Evolutionary conservation across 1,140 invertebrate species (phyloP), one percentile per base, ranked within the genome.

Genomic region (Drosophila subobscura): DNA sequence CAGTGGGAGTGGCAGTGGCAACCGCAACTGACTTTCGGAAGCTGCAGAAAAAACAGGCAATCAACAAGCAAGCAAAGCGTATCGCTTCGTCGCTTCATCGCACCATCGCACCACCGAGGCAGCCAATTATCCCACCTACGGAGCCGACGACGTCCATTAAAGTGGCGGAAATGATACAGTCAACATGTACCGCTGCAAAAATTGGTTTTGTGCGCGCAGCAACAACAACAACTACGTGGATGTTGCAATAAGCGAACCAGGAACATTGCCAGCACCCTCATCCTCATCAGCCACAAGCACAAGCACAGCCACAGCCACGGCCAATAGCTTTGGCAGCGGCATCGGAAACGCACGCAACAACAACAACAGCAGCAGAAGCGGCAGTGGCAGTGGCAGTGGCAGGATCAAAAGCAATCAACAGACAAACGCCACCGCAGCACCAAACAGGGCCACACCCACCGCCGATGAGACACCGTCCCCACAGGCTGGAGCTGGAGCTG

Each of bases 171-270:
- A 86, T 86, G 81, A 85, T 79, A 83, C 68, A 84, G 72, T 56
- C 76, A 66, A 77, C 84, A 91, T 91, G 89, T 88, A 90, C 78
- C 89, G 85, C 50, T 94, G 93, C 84, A 93, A 93, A 33, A 91
- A 92, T 50, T 94, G 93, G 93, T 89, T 94, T 60, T 94, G 93
- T 77, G 88, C 93, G 33, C 88, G 93, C 57, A 91, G 77, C 77
- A 91, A 91, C 75, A 91, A 91, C 75, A 91, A 91, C 76, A 83
- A 91, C 81, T 91, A 91, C 49, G 80, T 83, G 25, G 88, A 90
- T 63, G 81, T 90, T 49, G 85, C 84, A 71, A 68, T 89, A 89
- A 79, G 64, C 46, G 84, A 89, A 23, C 60, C 64, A 7, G 41
- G 27, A 8, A 22, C 52, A 16, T 14, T 37, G 3, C 33, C 33